Percentiles rank a stretch among this genome's conserved stretches.
Conservation (phyloP, 2,797 vertebrate species). For the Sternarchorhynchus goeldii region DNA sequence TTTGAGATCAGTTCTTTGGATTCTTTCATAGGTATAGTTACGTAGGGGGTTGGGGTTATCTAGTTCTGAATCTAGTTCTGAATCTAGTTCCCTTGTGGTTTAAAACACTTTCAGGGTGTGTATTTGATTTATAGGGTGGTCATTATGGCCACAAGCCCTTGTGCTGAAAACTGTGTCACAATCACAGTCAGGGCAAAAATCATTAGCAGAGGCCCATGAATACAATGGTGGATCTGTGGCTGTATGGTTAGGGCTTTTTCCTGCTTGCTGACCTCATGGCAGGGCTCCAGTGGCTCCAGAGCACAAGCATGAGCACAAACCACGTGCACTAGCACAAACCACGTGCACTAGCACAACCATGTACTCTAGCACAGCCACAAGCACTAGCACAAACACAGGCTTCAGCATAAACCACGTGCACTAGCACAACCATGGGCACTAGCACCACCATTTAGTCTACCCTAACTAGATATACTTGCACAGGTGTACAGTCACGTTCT, state of each 20-base stretch:
- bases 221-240: constrained; percentile 56
- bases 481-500: no score
- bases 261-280: constrained; percentile 57
- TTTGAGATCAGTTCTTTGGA: not conserved
- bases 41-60: not conserved
- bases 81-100: not conserved
- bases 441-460: not conserved
- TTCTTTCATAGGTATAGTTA: constrained; percentile 17
- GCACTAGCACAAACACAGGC: not conserved
- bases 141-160: constrained; percentile 3
- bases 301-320: not conserved
- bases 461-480: not conserved
- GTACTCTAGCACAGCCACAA: not conserved
- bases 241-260: constrained; percentile 56
- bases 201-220: constrained; percentile 56
- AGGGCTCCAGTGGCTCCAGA: constrained; percentile 34
- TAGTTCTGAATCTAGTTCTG: not conserved
- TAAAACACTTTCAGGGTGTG: not conserved
- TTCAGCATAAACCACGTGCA: no score
- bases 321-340: not conserved
- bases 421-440: no score
- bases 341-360: not conserved
- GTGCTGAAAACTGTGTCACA: constrained; percentile 48
- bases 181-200: constrained; percentile 61
- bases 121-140: not conserved